Percentiles rank a stretch among this genome's conserved stretches.
Conservation (phyloP, 2,797 vertebrate genomes). For the Neosalanx taihuensis region DNA sequence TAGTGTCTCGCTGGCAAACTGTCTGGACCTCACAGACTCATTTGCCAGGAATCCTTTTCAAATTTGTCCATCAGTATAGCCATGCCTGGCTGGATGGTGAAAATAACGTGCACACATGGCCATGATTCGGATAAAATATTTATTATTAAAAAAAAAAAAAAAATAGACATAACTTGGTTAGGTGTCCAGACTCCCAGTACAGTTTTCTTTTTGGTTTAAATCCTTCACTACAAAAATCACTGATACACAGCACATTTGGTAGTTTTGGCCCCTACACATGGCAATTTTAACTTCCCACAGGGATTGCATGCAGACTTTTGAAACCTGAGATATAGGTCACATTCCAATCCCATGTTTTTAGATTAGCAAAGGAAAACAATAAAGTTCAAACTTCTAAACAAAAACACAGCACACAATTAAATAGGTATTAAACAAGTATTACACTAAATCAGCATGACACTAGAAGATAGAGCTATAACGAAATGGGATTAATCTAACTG, state of each 20-base stretch:
- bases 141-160: constrained; percentile 65
- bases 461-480: not conserved
- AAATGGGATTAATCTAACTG: not conserved
- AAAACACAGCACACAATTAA: constrained; percentile 17
- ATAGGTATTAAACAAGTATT: not conserved
- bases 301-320: constrained; percentile 14
- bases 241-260: not conserved
- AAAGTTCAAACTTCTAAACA: not conserved
- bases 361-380: not conserved
- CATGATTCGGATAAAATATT: constrained; percentile 51
- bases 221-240: not conserved
- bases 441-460: constrained; percentile 3
- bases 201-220: constrained; percentile 6
- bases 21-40: no score
- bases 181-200: constrained; percentile 21
- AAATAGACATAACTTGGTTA: constrained; percentile 30
- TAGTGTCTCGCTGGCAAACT: no score
- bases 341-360: constrained; percentile 20
- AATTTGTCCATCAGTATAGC: no score
- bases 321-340: constrained; percentile 32
- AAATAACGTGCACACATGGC: not conserved
- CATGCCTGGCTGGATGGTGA: not conserved
- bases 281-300: constrained; percentile 1
- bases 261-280: not conserved
- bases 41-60: no score